Evolutionary conservation across 2,113 vertebrate species (phyloP).

Genomic region (Pangasianodon hypophthalmus): DNA sequence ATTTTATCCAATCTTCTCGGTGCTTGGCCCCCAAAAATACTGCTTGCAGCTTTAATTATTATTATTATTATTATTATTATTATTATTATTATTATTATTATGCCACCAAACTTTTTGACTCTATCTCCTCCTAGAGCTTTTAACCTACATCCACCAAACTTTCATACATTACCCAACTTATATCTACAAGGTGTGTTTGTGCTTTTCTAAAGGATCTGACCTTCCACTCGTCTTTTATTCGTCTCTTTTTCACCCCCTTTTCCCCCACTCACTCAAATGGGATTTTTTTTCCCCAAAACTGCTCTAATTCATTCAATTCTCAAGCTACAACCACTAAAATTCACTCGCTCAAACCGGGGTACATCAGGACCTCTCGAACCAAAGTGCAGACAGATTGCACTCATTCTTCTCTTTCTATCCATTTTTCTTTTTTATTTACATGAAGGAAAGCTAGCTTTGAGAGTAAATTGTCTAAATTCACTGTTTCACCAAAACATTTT

Average conservation of each 20-base stretch:
- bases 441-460: not conserved
- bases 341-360: too few species aligned
- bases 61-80: too few species aligned
- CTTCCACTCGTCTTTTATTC: not conserved
- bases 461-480: not conserved
- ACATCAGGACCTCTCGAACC: not conserved
- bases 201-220: not conserved
- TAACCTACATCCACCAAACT: too few species aligned
- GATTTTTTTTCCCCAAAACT: too few species aligned
- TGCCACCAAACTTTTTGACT: too few species aligned
- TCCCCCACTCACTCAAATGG: not conserved
- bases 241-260: too few species aligned
- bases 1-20: too few species aligned
- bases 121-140: too few species aligned
- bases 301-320: not conserved
- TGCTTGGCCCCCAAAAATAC: too few species aligned
- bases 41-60: too few species aligned
- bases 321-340: not conserved
- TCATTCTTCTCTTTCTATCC: too few species aligned
- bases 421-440: not conserved
- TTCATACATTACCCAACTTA: not conserved
- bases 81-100: too few species aligned
- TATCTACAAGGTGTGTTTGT: not conserved
- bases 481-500: not conserved
- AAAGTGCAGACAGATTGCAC: not conserved